Evolutionary conservation across 2,113 vertebrate species (phyloP), one percentile per base, ranked within the genome.

Genomic region (Pangasianodon hypophthalmus): DNA sequence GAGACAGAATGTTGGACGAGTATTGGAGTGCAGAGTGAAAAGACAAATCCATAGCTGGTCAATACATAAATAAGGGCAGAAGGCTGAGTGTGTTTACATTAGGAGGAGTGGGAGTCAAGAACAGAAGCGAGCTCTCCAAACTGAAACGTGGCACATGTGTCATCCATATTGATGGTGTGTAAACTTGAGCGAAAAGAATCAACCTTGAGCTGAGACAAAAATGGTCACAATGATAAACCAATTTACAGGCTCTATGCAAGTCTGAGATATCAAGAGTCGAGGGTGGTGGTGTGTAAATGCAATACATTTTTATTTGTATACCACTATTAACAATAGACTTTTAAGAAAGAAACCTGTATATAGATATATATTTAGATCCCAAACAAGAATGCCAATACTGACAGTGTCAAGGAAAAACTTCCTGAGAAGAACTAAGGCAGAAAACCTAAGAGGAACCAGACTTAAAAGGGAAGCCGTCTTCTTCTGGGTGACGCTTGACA

Each of bases 61-160:
- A 83, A 91, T 92, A 90, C 83, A 87, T 88, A 90, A 87, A 92
- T 92, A 91, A 89, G 86, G 84, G 86, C 80, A 88, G 32, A 80
- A 58, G 79, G 88, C 71, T 85, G 77, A 58, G 86, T 52, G 83
- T 85, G 86, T 90, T 88, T 90, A 92, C 69, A 85, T 52, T 88
- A 83, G 89, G 88, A 87, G 86, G 50, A 80, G 58, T 52, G 75
- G 84, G 73, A 91, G 77, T 79, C 86, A 73, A 88, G 88, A 77
- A 69, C 73, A 46, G 84, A 75, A 82, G 88, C 52, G 24, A 86
- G 83, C 84, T 85, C 77, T 50, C 50, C 48, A 56, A 79, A 81
- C 81, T 62, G 85, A 88, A 85, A 32, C 48, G 16, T 75, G 26
- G 69, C 85, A 87, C 80, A 77, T 75, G 75, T 32, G 44, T 37